Evolutionary conservation across 2,113 vertebrate genomes (phyloP).

Genomic region (Camarhynchus parvulus): DNA sequence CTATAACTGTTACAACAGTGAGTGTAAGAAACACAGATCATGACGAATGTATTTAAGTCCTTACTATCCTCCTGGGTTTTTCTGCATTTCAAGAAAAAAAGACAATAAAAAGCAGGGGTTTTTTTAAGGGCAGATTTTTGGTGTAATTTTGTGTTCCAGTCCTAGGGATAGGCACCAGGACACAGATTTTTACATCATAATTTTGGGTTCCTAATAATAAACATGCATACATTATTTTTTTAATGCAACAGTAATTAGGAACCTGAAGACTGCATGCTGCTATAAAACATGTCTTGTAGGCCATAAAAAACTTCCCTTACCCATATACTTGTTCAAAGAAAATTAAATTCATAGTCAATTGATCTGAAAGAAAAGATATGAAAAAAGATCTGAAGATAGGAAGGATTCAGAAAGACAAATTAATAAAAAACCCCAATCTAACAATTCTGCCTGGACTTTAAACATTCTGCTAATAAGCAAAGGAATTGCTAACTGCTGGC

Average conservation of each 20-base stretch:
- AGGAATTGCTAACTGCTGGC: background rate
- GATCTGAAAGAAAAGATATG: background rate
- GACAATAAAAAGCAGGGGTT: background rate
- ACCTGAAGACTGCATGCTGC: background rate
- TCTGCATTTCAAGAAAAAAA: background rate
- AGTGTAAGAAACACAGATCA: background rate
- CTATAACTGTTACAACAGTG: background rate
- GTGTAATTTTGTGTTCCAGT: background rate
- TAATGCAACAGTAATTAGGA: background rate
- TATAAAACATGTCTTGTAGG: background rate
- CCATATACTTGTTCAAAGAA: background rate
- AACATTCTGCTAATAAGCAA: constrained; percentile 1
- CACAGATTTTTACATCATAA: background rate
- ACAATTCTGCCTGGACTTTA: background rate
- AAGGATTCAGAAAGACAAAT: background rate
- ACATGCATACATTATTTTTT: background rate
- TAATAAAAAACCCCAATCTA: background rate
- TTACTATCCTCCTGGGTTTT: background rate
- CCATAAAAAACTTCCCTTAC: background rate
- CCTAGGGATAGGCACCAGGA: background rate
- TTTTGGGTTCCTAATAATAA: background rate
- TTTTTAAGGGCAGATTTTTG: background rate
- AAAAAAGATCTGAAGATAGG: background rate
- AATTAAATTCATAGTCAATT: background rate
- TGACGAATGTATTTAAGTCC: background rate